phyloP scores from a whole-genome alignment of 2,888 invertebrate genomes.

The Acleris cristana region DNA sequence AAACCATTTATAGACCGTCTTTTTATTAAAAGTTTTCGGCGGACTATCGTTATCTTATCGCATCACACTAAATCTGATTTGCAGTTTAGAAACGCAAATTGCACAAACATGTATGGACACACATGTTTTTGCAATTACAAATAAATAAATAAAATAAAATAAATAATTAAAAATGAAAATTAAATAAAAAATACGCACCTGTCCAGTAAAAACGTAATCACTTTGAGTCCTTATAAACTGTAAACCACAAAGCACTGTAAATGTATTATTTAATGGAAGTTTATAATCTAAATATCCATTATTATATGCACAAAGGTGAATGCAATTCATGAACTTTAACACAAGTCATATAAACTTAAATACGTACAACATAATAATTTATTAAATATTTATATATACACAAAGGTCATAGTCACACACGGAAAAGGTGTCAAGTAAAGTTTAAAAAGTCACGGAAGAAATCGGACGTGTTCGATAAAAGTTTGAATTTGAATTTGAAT shows the following conservation, averaged over 20 bases:
- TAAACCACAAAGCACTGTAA: slow-evolving; percentile 37
- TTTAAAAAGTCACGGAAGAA: slow-evolving; percentile 23
- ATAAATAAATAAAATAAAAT: not conserved
- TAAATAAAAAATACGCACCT: slow-evolving; percentile 47
- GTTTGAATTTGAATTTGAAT: slow-evolving; percentile 60
- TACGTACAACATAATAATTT: slow-evolving; percentile 35
- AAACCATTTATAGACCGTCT: no score
- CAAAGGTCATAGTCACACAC: slow-evolving; percentile 15
- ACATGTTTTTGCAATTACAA: no score
- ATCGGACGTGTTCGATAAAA: slow-evolving; percentile 51
- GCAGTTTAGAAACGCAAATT: no score
- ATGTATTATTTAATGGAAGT: slow-evolving; percentile 25
- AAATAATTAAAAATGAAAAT: slow-evolving; percentile 21
- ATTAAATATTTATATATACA: slow-evolving; percentile 1
- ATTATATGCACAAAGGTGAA: slow-evolving; percentile 55
- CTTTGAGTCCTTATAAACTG: slow-evolving; percentile 29
- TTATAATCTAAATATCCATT: slow-evolving; percentile 50
- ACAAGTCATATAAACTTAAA: slow-evolving; percentile 65
- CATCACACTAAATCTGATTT: no score
- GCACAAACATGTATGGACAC: no score
- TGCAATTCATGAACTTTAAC: slow-evolving; percentile 63
- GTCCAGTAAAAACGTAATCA: slow-evolving; percentile 23
- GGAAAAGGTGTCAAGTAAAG: slow-evolving; percentile 11
- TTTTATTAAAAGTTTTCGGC: no score
- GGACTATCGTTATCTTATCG: no score